Evolutionary conservation across 1,140 invertebrate genomes (phyloP), one percentile per base, ranked within the genome.

Genomic region (Laodelphax striatellus): DNA sequence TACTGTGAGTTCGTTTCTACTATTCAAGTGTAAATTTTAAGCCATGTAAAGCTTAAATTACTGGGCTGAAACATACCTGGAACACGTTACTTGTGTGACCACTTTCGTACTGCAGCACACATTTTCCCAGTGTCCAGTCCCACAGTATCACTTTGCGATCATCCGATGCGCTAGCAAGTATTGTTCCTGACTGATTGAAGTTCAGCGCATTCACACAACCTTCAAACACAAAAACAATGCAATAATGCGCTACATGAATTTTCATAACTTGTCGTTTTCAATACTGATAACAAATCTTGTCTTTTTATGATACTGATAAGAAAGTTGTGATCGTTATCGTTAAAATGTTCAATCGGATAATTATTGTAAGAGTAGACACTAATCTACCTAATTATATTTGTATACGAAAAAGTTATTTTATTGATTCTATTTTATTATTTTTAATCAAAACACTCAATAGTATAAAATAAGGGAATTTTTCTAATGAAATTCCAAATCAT

Each of bases 151-250:
- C 81, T 46, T 82, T 79, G 10, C 86, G 80, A 76, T 97, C 94
- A 78, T 97, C 93, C 0, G 93, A 96, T 5, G 90, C 92, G 71
- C 90, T 93, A 0, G 84, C 89, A 54, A 96, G 71, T 50, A 87
- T 74, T 50, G 82, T 82, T 41, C 90, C 90, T 76, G 74, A 67
- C 54, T 81, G 79, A 76, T 94, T 94, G 72, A 97, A 97, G 75
- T 91, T 86, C 42, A 97, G 78, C 50, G 88, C 84, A 78, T 97
- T 97, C 10, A 97, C 92, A 79, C 94, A 96, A 44, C 92, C 92
- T 50, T 5, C 34, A 50, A 50, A 50, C 21, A 19, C 16, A 50
- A 19, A 13, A 50, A 50, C 6, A 16, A 19, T 22, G 67, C 61
- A 38, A 43, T 34, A 42, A n/a, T n/a, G n/a, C n/a, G n/a, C n/a